Evolutionary conservation across 1,140 invertebrate genomes (phyloP), one percentile per base, ranked within the genome.

Genomic region (Drosophila nebulosa): DNA sequence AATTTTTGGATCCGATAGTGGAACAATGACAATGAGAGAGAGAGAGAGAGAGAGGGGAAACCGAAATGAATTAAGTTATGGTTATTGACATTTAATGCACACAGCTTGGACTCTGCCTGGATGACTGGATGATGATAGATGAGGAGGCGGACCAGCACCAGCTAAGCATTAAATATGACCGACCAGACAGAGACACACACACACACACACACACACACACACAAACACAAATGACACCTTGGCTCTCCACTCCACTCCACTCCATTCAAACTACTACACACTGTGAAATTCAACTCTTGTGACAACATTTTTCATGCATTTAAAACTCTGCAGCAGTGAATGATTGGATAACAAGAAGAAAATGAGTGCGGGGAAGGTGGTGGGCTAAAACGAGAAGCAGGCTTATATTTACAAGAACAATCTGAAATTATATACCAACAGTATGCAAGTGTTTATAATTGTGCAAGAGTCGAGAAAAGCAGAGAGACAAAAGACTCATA

Each of bases 71-170:
- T 77, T 77, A 73, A 77, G 70, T 74, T 77, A 77, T 77, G 74
- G 57, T 65, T 77, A 77, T 77, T 77, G 74, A 77, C 74, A 77
- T 77, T 77, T 69, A 77, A 77, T 77, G 74, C 74, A 76, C 69
- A 73, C 69, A 65, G n/a, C 56, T 61, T 21, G 4, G 10, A 50
- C 68, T 53, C 56, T 57, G 67, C 46, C 39, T 14, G 51, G 51
- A 24, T 53, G 51, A 53, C 30, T 58, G 55, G 55, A 10, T 30
- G 55, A 63, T 71, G 72, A 71, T 59, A 74, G 68, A 61, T 75
- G 73, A 72, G 72, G 52, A 21, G 24, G 9, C 32, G 35, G 22
- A 58, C 27, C 21, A 71, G 63, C 46, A 46, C 58, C 64, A 66
- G 61, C 57, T 74, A 66, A 74, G 68, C 72, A 72, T 78, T 71